These are phyloP conservation scores for Geotrypetes seraphini DNA, from an alignment of 2,797 vertebrate species.

Conservation along the genomic window DNA sequence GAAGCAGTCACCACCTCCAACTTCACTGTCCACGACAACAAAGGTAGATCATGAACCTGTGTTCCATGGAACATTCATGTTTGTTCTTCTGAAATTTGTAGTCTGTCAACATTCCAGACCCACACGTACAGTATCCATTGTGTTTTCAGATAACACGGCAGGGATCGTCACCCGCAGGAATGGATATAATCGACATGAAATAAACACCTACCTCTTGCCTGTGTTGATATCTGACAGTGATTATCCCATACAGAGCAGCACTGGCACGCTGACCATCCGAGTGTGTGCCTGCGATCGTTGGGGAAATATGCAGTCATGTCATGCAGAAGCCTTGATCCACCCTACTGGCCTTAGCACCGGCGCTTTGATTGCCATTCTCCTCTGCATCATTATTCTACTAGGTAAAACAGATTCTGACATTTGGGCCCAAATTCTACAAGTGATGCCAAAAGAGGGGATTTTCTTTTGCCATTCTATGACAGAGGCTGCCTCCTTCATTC, in stretches of 20 bases:
- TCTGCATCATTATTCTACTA: conserved; percentile 86
- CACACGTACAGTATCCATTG: conserved; percentile 11
- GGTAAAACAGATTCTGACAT: no score
- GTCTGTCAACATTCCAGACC: no score
- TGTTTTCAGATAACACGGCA: conserved; percentile 83
- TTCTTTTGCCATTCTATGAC: no score
- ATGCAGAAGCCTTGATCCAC: conserved; percentile 77
- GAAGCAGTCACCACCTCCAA: conserved; percentile 78
- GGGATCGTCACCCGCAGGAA: conserved; percentile 75
- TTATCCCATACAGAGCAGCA: conserved; percentile 81
- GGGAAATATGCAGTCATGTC: conserved; percentile 87
- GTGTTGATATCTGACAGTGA: conserved; percentile 86
- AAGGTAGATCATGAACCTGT: conserved; percentile 56
- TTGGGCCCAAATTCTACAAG: no score
- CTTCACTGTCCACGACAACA: conserved; percentile 86
- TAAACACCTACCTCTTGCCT: conserved; percentile 75
- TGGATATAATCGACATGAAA: conserved; percentile 79
- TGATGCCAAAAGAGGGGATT: no score
- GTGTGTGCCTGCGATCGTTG: conserved; percentile 88
- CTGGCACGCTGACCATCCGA: conserved; percentile 78
- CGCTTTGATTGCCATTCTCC: conserved; percentile 85
- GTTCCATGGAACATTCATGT: not conserved
- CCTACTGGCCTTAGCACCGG: conserved; percentile 88
- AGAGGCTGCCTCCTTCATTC: no score
- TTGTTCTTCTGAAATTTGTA: conserved; percentile 11